phyloP scores from a whole-genome alignment of 2,113 vertebrate genomes.

The Pantherophis guttatus region DNA sequence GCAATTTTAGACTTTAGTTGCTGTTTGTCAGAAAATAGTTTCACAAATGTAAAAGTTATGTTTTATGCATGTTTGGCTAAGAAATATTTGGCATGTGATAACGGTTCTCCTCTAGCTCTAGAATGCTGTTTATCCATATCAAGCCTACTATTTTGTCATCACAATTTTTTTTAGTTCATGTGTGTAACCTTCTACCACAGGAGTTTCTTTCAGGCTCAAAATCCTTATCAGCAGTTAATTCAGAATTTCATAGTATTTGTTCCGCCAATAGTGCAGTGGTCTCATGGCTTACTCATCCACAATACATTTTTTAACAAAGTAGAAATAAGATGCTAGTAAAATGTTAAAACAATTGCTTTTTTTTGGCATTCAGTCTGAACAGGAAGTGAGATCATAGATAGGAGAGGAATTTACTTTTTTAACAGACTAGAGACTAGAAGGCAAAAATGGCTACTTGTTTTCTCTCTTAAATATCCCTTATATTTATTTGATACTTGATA shows the following conservation, averaged over 20 bases:
- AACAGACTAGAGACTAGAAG: neutral
- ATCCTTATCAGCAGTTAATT: neutral
- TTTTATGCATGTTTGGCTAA: neutral
- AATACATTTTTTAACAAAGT: neutral
- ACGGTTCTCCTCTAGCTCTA: neutral
- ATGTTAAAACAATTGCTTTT: neutral
- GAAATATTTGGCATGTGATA: neutral
- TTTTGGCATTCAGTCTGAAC: neutral
- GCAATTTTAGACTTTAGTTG: conserved; percentile 2
- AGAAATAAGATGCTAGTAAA: neutral
- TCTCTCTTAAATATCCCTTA: neutral
- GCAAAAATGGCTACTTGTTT: neutral
- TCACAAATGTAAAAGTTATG: conserved; percentile 4
- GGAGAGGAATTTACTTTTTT: neutral
- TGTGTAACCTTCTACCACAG: neutral
- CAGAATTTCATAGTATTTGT: neutral
- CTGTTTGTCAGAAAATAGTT: neutral
- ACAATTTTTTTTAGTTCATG: neutral
- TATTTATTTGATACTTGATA: neutral
- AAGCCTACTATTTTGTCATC: neutral
- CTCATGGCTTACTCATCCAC: neutral
- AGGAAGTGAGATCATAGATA: neutral
- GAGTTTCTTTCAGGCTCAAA: neutral
- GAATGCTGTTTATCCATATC: neutral
- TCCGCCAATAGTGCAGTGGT: neutral